Evolutionary conservation across 1,140 invertebrate species (phyloP).

Genomic region (Drosophila tropicalis): DNA sequence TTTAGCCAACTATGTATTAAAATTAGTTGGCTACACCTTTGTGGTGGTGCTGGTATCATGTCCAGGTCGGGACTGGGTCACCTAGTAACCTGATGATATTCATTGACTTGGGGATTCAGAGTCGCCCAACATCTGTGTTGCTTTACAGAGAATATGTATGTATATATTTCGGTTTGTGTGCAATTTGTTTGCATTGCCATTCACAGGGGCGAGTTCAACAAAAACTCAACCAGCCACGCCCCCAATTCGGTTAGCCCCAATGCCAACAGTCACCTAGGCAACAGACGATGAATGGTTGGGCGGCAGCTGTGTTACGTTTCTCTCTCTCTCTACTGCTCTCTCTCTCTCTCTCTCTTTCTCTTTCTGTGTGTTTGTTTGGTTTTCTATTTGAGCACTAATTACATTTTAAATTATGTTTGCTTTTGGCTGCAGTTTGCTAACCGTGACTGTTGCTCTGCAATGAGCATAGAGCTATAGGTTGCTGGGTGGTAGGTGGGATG

Average conservation of each 20-base stretch:
- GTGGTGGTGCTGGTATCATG: slow-evolving; percentile 11
- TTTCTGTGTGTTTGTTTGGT: slow-evolving; percentile 65
- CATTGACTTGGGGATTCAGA: slow-evolving; percentile 67
- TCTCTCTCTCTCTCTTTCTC: background rate
- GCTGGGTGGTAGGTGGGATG: background rate
- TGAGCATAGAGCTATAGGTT: background rate
- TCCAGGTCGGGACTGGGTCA: slow-evolving; percentile 72
- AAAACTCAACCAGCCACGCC: slow-evolving; percentile 23
- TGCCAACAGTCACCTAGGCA: background rate
- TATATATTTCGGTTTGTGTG: slow-evolving; percentile 52
- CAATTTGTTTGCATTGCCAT: slow-evolving; percentile 64
- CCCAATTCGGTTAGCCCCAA: background rate
- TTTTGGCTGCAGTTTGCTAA: slow-evolving; percentile 62
- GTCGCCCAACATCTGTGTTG: slow-evolving; percentile 11
- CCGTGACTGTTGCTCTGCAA: slow-evolving; percentile 58
- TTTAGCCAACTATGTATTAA: background rate
- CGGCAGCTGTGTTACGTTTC: slow-evolving; percentile 18
- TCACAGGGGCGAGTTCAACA: slow-evolving; percentile 7
- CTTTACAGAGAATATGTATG: background rate
- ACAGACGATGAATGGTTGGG: background rate
- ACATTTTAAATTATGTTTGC: slow-evolving; percentile 82
- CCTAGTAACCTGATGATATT: slow-evolving; percentile 81
- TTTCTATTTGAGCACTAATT: slow-evolving; percentile 82
- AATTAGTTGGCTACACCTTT: background rate
- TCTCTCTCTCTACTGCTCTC: slow-evolving; percentile 29